Base-by-base conservation (phyloP, 2,113 vertebrate genomes). In the Apistogramma diplotaenia region DNA sequence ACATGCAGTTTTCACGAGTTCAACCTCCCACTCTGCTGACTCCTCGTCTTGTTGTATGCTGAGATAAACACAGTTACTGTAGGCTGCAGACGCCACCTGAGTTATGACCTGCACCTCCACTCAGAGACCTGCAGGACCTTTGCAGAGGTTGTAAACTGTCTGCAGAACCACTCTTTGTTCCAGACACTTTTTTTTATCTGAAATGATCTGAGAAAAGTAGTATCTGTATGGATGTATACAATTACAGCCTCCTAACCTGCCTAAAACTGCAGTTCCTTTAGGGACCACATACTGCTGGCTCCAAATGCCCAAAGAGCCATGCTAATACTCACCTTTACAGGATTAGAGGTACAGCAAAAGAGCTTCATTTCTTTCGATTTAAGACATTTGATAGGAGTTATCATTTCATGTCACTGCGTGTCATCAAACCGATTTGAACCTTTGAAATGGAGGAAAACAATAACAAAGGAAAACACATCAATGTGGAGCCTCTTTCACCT, bases 1-100 rank as follows among this genome's bases (percentile, higher is more conserved):
- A 74, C 78, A 82, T 75, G 74, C 82, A 46, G 71, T 81, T 92
- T 91, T 86, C 88, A 74, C 79, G 79, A 81, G 84, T 74, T 13
- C 55, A 78, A 57, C 83, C 84, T 85, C 89, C 86, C 37, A 78
- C 78, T 78, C 85, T 73, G 87, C 75, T 43, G 62, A 58, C 74
- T 62, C 67, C 74, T 61, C 6, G 51, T 53, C 62, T 84, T 60
- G 60, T 84, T 75, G 35, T 58, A 57, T 61, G 55, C 55, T 54
- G 11, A 80, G 57, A 84, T 73, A 82, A 83, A 82, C 75, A 77
- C 31, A 58, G 76, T 62, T 8, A n/a, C 46, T 56, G 46, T 58
- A 55, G 40, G 61, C 49, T 61, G 72, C 81, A 83, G 57, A 62
- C 65, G 59, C 46, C 35, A 51, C 19, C 72, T 40, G 25, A 54